phyloP scores from a whole-genome alignment of 2,888 invertebrate species.

The Tinea semifulvella region DNA sequence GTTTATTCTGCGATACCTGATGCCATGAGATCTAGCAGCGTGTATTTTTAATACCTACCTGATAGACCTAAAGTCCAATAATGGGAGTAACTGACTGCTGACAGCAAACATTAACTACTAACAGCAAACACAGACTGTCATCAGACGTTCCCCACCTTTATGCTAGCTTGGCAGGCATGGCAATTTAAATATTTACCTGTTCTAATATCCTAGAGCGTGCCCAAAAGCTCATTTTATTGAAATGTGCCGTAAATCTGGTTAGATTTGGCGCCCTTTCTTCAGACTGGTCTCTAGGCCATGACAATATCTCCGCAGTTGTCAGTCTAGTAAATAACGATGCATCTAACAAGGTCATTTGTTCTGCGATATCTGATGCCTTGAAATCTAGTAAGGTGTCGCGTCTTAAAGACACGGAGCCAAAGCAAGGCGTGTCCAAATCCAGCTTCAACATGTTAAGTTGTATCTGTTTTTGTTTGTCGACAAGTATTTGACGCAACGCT shows the following conservation, averaged over 20 bases:
- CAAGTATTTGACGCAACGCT: constrained; percentile 86
- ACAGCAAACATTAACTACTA: too few species aligned
- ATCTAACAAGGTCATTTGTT: constrained; percentile 97
- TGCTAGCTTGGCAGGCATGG: too few species aligned
- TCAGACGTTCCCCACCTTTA: too few species aligned
- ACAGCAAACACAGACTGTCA: too few species aligned
- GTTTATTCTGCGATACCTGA: too few species aligned
- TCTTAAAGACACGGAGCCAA: constrained; percentile 49
- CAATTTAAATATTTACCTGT: too few species aligned
- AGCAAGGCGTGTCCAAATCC: constrained; percentile 39
- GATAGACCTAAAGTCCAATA: too few species aligned
- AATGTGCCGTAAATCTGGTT: constrained; percentile 97
- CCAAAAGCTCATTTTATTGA: constrained; percentile 99
- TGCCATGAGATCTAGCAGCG: too few species aligned
- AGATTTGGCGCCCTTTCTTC: constrained; percentile 97
- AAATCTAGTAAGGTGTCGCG: constrained; percentile 83
- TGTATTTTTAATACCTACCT: too few species aligned
- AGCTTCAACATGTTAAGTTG: constrained; percentile 45
- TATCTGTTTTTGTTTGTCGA: constrained; percentile 81
- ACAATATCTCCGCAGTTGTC: constrained; percentile 95
- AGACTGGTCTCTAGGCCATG: constrained; percentile 97
- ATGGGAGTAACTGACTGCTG: too few species aligned
- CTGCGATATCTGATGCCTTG: constrained; percentile 94
- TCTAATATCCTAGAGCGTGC: constrained; percentile 93
- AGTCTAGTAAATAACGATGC: constrained; percentile 95